Base-by-base conservation (phyloP, 2,797 vertebrate species). In the Merluccius polli region DNA sequence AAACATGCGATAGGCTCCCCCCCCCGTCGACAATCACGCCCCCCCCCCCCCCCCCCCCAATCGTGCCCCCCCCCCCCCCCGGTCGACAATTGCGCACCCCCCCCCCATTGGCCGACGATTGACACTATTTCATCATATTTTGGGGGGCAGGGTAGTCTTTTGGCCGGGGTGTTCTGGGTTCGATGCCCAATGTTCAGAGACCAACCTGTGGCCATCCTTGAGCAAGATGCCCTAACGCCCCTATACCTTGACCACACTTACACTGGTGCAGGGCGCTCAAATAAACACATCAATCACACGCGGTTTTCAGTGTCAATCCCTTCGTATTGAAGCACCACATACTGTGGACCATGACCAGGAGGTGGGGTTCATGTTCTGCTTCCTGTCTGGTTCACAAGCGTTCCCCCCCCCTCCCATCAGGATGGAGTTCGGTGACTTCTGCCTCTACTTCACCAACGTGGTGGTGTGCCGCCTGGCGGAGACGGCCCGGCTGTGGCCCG, bases 351-450 rank as follows among this genome's bases (percentile, higher is more conserved):
- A 48, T 48, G 44, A 48, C 4, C 44, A 15, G 21, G 44, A 59
- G 7, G 21, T 24, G 21, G 21, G 52, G 52, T 59, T 59, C 21
- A 59, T 18, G 18, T 52, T 52, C 48, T n/a, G n/a, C n/a, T n/a
- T n/a, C n/a, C 33, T 3, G 33, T 35, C 33, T 27, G 52, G n/a
- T 24, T 63, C 7, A 63, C 10, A 24, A 27, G 24, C 1, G 24
- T 65, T 59, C 9, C 18, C 6, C 18, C 18, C 8, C 33, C 21
- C 13, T 10, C 30, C 48, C 67, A 41, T 73, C 79, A 95, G 94
- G 95, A 95, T 95, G 93, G 93, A 94, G 69, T 94, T 95, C 72
- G 84, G 92, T 80, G 94, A 95, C 79, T 95, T 95, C 87, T 95
- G 94, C 48, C 81, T 35, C 70, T 91, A 93, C 87, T 96, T 95